phyloP scores from a whole-genome alignment of 2,113 vertebrate genomes.

The Haliaeetus leucogaster region DNA sequence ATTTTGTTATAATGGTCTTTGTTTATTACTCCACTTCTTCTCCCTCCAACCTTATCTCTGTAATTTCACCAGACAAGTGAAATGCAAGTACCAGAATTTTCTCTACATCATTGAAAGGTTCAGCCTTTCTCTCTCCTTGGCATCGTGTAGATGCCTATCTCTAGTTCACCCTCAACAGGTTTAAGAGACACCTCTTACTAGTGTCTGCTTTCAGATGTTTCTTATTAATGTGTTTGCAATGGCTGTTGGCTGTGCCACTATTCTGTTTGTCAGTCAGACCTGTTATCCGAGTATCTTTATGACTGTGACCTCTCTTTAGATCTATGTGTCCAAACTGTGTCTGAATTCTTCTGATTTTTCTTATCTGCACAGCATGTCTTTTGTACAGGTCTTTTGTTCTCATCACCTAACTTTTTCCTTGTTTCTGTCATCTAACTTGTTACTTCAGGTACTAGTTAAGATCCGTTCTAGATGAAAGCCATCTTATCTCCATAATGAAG shows the following conservation, averaged over 20 bases:
- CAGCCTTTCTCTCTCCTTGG: neutral
- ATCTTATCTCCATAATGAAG: fast-evolving
- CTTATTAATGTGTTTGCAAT: neutral
- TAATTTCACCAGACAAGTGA: neutral
- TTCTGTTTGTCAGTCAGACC: neutral
- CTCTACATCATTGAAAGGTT: fast-evolving
- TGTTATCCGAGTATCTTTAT: neutral
- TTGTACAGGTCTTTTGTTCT: neutral
- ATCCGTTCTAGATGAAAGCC: neutral
- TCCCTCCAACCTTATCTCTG: neutral
- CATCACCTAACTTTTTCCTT: neutral
- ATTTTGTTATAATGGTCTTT: neutral
- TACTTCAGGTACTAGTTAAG: neutral
- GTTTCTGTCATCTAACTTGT: neutral
- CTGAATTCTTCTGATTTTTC: neutral
- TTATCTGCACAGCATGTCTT: neutral
- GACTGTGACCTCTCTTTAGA: neutral
- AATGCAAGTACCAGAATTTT: neutral
- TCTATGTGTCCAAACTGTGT: neutral
- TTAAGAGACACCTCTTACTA: neutral
- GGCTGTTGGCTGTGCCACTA: neutral
- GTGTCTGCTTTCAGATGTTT: neutral
- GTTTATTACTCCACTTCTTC: neutral
- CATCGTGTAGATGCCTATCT: neutral
- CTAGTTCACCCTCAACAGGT: neutral